phyloP scores from a whole-genome alignment of 2,113 vertebrate genomes.

The Agapornis roseicollis region DNA sequence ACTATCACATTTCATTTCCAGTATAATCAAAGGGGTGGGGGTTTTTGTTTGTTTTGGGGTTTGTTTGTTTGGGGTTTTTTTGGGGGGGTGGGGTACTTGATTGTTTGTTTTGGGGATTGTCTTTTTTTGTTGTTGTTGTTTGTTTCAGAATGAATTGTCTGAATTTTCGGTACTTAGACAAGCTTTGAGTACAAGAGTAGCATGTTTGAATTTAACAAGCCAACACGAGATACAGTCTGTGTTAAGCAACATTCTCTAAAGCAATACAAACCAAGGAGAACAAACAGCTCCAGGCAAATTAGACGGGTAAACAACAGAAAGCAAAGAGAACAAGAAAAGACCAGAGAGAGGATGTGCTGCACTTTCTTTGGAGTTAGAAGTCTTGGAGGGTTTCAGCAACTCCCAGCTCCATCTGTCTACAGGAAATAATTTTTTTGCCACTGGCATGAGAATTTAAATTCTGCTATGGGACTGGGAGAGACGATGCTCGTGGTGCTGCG shows the following conservation, averaged over 20 bases:
- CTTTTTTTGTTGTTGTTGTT: too few species aligned
- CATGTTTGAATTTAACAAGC: background rate
- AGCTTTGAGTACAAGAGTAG: background rate
- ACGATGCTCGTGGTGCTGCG: background rate
- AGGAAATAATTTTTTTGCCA: constrained; percentile 17
- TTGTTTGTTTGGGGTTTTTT: too few species aligned
- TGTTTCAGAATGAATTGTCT: background rate
- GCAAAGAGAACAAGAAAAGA: background rate
- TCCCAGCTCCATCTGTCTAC: constrained; percentile 5
- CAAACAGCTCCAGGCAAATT: constrained; percentile 48
- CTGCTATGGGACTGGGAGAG: background rate
- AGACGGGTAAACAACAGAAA: constrained; percentile 35
- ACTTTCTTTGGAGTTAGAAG: background rate
- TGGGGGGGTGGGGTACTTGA: too few species aligned
- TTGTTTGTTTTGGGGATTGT: too few species aligned
- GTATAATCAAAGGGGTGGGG: background rate
- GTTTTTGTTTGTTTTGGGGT: too few species aligned
- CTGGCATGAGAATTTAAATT: background rate
- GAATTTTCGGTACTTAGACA: background rate
- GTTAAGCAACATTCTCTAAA: background rate
- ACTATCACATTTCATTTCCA: background rate
- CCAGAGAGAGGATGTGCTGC: background rate
- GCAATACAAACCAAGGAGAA: background rate
- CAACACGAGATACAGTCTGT: background rate
- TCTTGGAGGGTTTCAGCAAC: background rate